Percentiles rank a stretch among this genome's conserved stretches.
Conservation (phyloP, 1,140 invertebrate species). For the Neelides sp. region DNA sequence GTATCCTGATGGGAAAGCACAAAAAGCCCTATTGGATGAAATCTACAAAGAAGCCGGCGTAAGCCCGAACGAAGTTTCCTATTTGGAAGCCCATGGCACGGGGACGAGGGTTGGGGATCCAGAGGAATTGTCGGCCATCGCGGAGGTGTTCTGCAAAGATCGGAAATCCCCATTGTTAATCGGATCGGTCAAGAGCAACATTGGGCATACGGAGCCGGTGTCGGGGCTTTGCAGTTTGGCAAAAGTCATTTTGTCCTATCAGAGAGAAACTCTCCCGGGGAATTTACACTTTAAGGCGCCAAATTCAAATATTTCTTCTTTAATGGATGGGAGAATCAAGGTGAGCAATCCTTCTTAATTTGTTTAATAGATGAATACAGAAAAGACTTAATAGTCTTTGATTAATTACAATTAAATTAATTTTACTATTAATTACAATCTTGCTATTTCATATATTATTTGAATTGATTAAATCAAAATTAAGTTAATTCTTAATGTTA, state of each 20-base stretch:
- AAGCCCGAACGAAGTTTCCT: constrained; percentile 65
- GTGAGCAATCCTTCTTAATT: too few species aligned
- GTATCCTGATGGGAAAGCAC: constrained; percentile 73
- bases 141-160: constrained; percentile 61
- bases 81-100: constrained; percentile 92
- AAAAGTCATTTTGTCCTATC: constrained; percentile 55
- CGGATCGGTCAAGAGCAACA: constrained; percentile 84
- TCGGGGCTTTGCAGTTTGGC: constrained; percentile 69
- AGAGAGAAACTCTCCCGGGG: constrained; percentile 41
- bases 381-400: too few species aligned
- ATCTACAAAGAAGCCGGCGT: constrained; percentile 68
- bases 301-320: constrained; percentile 50
- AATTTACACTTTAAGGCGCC: constrained; percentile 46
- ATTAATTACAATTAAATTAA: too few species aligned
- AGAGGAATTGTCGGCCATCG: constrained; percentile 44
- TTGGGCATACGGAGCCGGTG: constrained; percentile 82
- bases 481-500: too few species aligned
- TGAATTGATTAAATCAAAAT: too few species aligned
- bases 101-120: constrained; percentile 49
- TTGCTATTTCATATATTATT: too few species aligned
- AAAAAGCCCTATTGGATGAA: constrained; percentile 71
- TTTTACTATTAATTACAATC: too few species aligned
- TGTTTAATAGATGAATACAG: too few species aligned
- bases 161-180: constrained; percentile 55
- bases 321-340: constrained; percentile 49